A percentile compares a stretch with the other conserved stretches of the same genome.
These are phyloP conservation scores for Triplophysa siluroides DNA, from an alignment of 2,113 vertebrate species.

Conservation along the genomic window DNA sequence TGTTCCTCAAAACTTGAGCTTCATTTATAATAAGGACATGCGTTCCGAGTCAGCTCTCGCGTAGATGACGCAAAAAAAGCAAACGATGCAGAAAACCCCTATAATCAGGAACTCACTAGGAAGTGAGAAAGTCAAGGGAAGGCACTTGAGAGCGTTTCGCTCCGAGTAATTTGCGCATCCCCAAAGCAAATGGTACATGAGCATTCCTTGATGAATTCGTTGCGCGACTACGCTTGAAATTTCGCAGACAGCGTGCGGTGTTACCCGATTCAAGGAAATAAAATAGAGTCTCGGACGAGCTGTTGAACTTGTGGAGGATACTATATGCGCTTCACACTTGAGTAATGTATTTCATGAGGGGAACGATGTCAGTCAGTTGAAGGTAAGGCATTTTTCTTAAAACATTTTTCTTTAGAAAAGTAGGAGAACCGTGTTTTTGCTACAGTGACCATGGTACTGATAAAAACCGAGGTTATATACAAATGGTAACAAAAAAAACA, in stretches of 20 bases:
- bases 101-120: neutral
- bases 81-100: neutral
- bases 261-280: neutral
- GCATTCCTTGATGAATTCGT: neutral
- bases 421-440: too few relatives aligned
- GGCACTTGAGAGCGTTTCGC: neutral
- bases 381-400: neutral
- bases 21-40: neutral
- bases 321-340: neutral
- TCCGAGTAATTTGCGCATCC: neutral
- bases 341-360: neutral
- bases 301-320: neutral
- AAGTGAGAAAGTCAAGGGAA: neutral
- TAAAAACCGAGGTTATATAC: too few relatives aligned
- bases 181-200: neutral
- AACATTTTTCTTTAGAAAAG: neutral
- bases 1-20: neutral
- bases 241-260: neutral
- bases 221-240: neutral
- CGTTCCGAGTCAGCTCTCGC: neutral
- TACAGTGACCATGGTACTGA: too few relatives aligned
- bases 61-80: neutral
- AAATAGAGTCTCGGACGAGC: neutral
- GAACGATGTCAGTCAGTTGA: neutral
- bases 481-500: too few relatives aligned